Evolutionary conservation across 2,888 invertebrate species (phyloP).

Genomic region (Cheilosia soror): DNA sequence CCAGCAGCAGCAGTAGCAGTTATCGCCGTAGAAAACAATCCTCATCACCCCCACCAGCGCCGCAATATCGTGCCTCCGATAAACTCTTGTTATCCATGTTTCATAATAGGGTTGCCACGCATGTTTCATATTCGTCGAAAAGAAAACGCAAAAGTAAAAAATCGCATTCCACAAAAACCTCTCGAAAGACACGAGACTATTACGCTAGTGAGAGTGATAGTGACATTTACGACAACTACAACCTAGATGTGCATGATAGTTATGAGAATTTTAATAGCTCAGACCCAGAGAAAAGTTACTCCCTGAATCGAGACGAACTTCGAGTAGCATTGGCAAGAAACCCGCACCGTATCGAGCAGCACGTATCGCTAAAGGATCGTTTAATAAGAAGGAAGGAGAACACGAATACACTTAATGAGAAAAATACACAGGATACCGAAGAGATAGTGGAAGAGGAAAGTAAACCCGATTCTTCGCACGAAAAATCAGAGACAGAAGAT

Average conservation of each 20-base stretch:
- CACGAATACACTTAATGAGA: conserved; percentile 44
- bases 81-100: conserved; percentile 59
- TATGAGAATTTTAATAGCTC: conserved; percentile 42
- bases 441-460: conserved; percentile 11
- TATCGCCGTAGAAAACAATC: conserved; percentile 50
- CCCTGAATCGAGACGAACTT: conserved; percentile 79
- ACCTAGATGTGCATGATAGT: conserved; percentile 67
- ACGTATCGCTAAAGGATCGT: conserved; percentile 58
- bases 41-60: conserved; percentile 50
- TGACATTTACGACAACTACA: conserved; percentile 38
- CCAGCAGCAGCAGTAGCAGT: conserved; percentile 6
- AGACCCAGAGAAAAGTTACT: conserved; percentile 72
- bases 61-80: conserved; percentile 44
- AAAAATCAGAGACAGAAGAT: conserved; percentile 41
- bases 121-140: conserved; percentile 45
- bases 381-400: conserved; percentile 60
- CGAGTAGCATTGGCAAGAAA: conserved; percentile 79
- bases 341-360: conserved; percentile 39
- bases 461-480: not conserved
- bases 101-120: conserved; percentile 24
- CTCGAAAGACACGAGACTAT: conserved; percentile 38
- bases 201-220: conserved; percentile 30
- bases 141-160: conserved; percentile 59
- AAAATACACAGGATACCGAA: conserved; percentile 59
- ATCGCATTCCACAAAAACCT: conserved; percentile 43